Base-by-base conservation (phyloP, 2,797 vertebrate species). In the Rhynchonycteris naso region DNA sequence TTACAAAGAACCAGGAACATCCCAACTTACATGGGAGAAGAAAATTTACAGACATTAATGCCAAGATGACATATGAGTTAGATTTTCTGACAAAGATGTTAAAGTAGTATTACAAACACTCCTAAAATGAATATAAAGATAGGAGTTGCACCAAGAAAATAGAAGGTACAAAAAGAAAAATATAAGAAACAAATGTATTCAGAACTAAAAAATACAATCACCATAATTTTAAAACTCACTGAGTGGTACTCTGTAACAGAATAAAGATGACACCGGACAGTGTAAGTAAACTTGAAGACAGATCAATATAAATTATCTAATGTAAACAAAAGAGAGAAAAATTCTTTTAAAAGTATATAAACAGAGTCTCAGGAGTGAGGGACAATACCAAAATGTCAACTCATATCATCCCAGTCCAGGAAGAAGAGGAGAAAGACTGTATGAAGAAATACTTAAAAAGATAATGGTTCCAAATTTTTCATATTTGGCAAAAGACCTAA, bases 401-500 rank as follows among this genome's bases (percentile, higher is more conserved):
- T 82, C 56, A 18, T 68, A 71, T 80, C 7, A 94, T 80, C 15
- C 59, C 33, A 75, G 24, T 80, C 22, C 61, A 9, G 81, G 16
- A 43, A 91, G 47, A 24, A 92, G 33, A 81, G 35, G 52, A 78
- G 26, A 81, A 86, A 93, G 11, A 16, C 1, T 58, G 1, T 38
- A 76, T 54, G 38, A 71, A 52, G 43, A 94, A 81, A 61, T 19
- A 52, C 6, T 28, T 24, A 14, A 33, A 88, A 86, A 88, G 82
- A 15, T 22, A 84, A 80, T 63, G 18, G 52, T 47, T 63, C 50
- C 78, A 81, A 65, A 68, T 7, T 84, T 63, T 33, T 14, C 35
- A 65, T 63, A 26, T 75, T 59, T 71, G 52, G n/a, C 68, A 93
- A 89, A 95, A 92, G 22, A 26, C 30, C 80, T 76, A 93, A 84